Evolutionary conservation across 2,113 vertebrate genomes (phyloP).

Genomic region (Benitochromis conjunctus): DNA sequence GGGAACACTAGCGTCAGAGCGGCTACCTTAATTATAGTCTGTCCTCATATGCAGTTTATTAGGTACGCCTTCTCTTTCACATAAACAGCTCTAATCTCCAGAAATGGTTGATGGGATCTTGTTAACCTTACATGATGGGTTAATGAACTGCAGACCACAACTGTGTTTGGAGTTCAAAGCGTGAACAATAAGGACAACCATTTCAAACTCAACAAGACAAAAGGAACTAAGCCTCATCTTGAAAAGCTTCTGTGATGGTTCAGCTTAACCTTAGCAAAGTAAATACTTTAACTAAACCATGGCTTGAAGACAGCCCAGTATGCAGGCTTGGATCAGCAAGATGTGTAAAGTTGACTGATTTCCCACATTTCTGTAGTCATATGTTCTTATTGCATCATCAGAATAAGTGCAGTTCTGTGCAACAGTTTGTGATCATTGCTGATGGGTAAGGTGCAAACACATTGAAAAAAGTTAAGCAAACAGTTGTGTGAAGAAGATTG

Average conservation of each 20-base stretch:
- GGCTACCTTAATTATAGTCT: neutral
- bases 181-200: neutral
- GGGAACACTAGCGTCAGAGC: neutral
- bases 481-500: too few relatives aligned
- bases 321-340: neutral
- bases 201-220: neutral
- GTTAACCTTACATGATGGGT: neutral
- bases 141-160: neutral
- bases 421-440: neutral
- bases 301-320: neutral
- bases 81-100: neutral
- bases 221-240: neutral
- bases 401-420: neutral
- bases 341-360: neutral
- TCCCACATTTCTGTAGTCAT: neutral
- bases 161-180: neutral
- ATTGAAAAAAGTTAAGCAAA: neutral
- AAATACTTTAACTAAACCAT: neutral
- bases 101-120: neutral
- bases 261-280: neutral
- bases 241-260: neutral
- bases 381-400: neutral
- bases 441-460: neutral
- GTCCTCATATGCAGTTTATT: conserved; percentile 1
- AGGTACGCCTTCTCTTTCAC: neutral